phyloP scores from a whole-genome alignment of 1,140 invertebrate genomes.

The Ditylenchus dipsaci region DNA sequence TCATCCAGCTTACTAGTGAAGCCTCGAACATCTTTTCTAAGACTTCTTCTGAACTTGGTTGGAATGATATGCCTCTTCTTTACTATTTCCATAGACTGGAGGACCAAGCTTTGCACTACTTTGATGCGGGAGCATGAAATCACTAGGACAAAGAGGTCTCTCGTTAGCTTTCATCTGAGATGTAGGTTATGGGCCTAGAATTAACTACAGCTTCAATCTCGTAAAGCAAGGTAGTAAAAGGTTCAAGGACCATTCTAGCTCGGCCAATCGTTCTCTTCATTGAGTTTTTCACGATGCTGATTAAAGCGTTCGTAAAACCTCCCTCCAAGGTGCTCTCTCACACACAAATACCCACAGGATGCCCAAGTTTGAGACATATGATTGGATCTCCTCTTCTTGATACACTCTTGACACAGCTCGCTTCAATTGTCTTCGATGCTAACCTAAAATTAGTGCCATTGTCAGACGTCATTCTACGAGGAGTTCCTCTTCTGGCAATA shows the following conservation, averaged over 20 bases:
- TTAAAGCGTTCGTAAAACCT: conserved; percentile 28
- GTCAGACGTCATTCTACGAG: conserved; percentile 15
- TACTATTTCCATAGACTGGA: too few species aligned
- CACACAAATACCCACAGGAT: conserved; percentile 22
- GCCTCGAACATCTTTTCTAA: too few species aligned
- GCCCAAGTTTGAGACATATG: conserved; percentile 4
- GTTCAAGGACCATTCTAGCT: conserved; percentile 1
- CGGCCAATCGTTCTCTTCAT: conserved; percentile 15
- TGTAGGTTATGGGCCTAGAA: neutral
- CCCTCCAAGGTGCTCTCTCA: conserved; percentile 13
- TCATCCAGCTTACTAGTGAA: too few species aligned
- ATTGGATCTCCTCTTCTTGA: neutral
- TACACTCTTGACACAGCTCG: too few species aligned
- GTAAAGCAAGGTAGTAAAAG: conserved; percentile 12
- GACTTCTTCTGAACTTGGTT: too few species aligned
- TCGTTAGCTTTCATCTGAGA: too few species aligned
- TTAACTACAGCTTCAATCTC: conserved; percentile 11
- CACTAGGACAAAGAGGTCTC: too few species aligned
- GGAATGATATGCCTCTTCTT: too few species aligned
- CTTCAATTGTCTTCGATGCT: conserved; percentile 1
- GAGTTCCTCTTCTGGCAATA: conserved; percentile 5
- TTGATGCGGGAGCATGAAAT: too few species aligned
- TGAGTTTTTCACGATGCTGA: conserved; percentile 13
- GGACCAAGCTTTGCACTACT: too few species aligned
- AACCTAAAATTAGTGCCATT: conserved; percentile 20